Base-by-base conservation (phyloP, 2,888 invertebrate genomes). In the Willowsia nigromaculata region DNA sequence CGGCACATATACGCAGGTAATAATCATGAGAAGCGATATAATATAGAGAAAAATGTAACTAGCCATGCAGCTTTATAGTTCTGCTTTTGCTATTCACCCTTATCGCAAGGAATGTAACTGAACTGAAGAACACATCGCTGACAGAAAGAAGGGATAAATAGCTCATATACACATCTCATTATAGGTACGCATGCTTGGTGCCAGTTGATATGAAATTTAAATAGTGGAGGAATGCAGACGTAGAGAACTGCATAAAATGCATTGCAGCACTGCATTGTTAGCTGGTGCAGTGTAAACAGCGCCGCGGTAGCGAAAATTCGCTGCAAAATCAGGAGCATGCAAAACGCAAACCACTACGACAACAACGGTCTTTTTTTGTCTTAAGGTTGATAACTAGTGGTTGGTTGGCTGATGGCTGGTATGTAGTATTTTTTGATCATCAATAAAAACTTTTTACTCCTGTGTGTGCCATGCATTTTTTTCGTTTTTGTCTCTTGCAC, bases 401-500 rank as follows among this genome's bases (percentile, higher is more conserved):
- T 56, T 50, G 53, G 78, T 18, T 78, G 15, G 47, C 37, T 5
- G 56, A 33, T 50, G 53, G 78, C 13, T 78, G 15, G 74, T 18
- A 40, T 78, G 56, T 37, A 78, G 53, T 56, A 56, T 53, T 78
- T 78, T 78, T 56, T 78, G 30, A 53, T 53, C 18, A 56, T 53
- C 56, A 37, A 78, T 78, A 78, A 78, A 78, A 76, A 78, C 53
- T 11, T 33, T 22, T 25, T 27, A 47, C 43, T 74, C 25, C 25
- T 27, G 25, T 43, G 30, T 33, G 13, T 27, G 25, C 5, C 30
- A 74, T 74, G 74, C 74, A 74, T 74, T 74, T 74, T 59, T 47
- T 25, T 43, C 33, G 50, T 56, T 81, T 74, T 83, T 82, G 33
- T 59, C 50, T 62, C 59, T 88, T 88, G 88, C 88, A 82, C 81